A percentile compares a stretch with the other conserved stretches of the same genome.
Evolutionary conservation across 2,888 invertebrate genomes (phyloP).

Genomic region (Dermolepida albohirtum): DNA sequence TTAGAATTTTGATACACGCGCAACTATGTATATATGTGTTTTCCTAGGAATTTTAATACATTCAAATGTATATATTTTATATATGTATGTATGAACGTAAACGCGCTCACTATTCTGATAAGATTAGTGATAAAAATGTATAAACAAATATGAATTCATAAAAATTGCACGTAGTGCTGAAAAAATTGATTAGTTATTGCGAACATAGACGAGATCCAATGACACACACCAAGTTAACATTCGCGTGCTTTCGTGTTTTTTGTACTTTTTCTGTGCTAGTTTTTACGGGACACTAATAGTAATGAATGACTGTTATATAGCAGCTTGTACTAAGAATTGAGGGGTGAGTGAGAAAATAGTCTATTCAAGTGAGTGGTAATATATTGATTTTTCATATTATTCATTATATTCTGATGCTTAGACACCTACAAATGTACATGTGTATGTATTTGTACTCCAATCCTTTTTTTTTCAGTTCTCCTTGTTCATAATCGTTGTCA

Average conservation of each 20-base stretch:
- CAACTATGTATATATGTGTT: neutral
- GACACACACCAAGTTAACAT: conserved; percentile 23
- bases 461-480: no score
- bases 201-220: conserved; percentile 37
- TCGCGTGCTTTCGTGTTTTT: conserved; percentile 23
- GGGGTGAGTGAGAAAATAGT: conserved; percentile 23
- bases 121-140: conserved; percentile 44
- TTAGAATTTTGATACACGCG: no score
- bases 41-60: conserved; percentile 31
- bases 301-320: neutral
- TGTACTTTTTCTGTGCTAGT: conserved; percentile 3
- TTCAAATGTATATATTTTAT: conserved; percentile 8
- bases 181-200: conserved; percentile 39
- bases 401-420: conserved; percentile 17
- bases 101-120: conserved; percentile 39
- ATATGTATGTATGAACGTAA: conserved; percentile 22
- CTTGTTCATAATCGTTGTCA: no score
- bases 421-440: no score
- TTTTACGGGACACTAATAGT: conserved; percentile 3
- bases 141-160: conserved; percentile 44
- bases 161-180: conserved; percentile 43
- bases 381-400: conserved; percentile 36
- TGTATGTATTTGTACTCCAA: no score
- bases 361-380: conserved; percentile 27
- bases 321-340: conserved; percentile 1